A percentile compares a stretch with the other conserved stretches of the same genome.
phyloP scores from a whole-genome alignment of 2,797 vertebrate species.

The Peromyscus aztecus region DNA sequence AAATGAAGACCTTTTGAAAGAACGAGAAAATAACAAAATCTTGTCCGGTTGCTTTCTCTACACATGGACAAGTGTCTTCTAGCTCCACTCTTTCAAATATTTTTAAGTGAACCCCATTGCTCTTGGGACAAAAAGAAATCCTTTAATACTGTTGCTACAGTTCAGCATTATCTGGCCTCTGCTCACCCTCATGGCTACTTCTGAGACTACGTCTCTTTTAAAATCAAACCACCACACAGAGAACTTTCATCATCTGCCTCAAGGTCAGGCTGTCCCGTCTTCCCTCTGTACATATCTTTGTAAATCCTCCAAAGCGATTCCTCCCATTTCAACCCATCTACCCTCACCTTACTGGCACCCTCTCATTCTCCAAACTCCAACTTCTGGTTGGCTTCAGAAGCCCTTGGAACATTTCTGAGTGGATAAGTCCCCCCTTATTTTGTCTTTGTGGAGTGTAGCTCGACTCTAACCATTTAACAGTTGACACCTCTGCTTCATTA shows the following conservation, averaged over 20 bases:
- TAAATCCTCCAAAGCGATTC: background rate
- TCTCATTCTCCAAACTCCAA: constrained; percentile 15
- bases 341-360: background rate
- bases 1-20: background rate
- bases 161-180: background rate
- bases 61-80: background rate
- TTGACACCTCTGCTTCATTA: background rate
- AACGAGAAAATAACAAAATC: background rate
- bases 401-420: background rate
- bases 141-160: background rate
- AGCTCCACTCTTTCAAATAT: constrained; percentile 1
- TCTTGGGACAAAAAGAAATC: constrained; percentile 54
- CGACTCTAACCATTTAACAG: background rate
- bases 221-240: background rate
- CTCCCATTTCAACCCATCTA: background rate
- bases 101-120: background rate
- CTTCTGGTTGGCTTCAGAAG: constrained; percentile 32
- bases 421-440: background rate
- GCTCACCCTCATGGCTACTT: background rate
- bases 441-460: background rate
- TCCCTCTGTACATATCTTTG: background rate
- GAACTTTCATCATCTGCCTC: background rate
- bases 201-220: background rate
- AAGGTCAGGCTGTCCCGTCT: background rate
- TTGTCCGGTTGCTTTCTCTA: background rate